A percentile compares a stretch with the other conserved stretches of the same genome.
Evolutionary conservation across 2,113 vertebrate species (phyloP).

Genomic region (Sula dactylatra): DNA sequence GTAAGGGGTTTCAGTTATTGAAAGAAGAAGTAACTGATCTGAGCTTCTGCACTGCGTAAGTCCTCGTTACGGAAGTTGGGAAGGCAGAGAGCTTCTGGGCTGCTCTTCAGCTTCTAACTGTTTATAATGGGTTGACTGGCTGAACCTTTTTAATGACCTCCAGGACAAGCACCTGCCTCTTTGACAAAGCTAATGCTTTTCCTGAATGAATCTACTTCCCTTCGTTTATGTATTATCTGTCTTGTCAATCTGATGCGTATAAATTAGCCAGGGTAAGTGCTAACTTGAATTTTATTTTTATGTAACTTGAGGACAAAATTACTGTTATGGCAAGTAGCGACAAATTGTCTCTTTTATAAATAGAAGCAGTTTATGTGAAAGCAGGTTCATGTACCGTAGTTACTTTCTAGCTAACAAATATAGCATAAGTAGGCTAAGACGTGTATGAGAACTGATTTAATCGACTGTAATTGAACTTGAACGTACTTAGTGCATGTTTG

Average conservation of each 20-base stretch:
- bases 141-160: background rate
- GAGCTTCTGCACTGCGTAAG: background rate
- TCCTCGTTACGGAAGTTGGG: accelerated
- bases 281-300: background rate
- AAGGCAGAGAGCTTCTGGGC: background rate
- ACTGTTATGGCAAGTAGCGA: background rate
- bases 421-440: background rate
- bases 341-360: background rate
- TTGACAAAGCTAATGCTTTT: background rate
- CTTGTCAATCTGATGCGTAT: background rate
- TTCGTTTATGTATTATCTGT: background rate
- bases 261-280: background rate
- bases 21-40: too few relatives aligned
- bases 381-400: background rate
- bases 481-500: background rate
- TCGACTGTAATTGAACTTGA: background rate
- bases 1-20: background rate
- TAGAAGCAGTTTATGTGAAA: background rate
- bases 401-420: background rate
- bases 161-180: background rate
- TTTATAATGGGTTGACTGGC: background rate
- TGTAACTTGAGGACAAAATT: background rate
- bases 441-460: background rate
- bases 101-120: background rate
- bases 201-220: background rate